Base-by-base conservation (phyloP, 53 echinoderm and acorn worm genomes). In the Astropecten irregularis region DNA sequence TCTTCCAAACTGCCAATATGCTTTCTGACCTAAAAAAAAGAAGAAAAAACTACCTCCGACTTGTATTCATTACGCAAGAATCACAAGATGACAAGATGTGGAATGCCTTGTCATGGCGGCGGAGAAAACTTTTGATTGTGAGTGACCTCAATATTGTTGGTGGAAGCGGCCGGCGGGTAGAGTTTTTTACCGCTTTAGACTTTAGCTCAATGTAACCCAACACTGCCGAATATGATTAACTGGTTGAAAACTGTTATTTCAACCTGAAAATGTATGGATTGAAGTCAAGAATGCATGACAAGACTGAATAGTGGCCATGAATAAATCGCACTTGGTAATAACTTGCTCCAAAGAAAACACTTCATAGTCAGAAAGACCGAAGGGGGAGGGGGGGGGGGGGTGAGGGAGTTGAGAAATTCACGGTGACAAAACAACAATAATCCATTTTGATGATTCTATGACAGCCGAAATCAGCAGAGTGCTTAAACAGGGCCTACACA, bases 191-290 rank as follows among this genome's bases (percentile, higher is more conserved):
- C n/a, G n/a, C n/a, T n/a, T n/a, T n/a, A n/a, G n/a, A n/a, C n/a
- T n/a, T n/a, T n/a, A n/a, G n/a, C n/a, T n/a, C n/a, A n/a, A n/a
- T n/a, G 74, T 37, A 74, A 74, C 56, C 38, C 58, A 56, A 74
- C 74, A 74, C 74, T 57, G 25, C 74, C 0, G 74, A 74, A 74
- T 74, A 74, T 57, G 74, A 74, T 74, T 74, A 74, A 74, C 37
- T 37, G 56, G 37, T 57, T 36, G 39, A 68, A 74, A 74, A 74
- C 74, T 74, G 74, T 74, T 74, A 57, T 74, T 74, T 37, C 56
- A 74, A 74, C 56, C 74, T 57, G 56, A 57, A 74, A 74, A 74
- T 74, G 74, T 74, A 74, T 74, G 74, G 74, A 74, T 57, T 57
- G 18, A 55, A 74, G 74, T 74, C 74, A 74, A 74, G 74, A 74